Conservation (phyloP, 2,113 vertebrate genomes). For the Fregata magnificens region DNA sequence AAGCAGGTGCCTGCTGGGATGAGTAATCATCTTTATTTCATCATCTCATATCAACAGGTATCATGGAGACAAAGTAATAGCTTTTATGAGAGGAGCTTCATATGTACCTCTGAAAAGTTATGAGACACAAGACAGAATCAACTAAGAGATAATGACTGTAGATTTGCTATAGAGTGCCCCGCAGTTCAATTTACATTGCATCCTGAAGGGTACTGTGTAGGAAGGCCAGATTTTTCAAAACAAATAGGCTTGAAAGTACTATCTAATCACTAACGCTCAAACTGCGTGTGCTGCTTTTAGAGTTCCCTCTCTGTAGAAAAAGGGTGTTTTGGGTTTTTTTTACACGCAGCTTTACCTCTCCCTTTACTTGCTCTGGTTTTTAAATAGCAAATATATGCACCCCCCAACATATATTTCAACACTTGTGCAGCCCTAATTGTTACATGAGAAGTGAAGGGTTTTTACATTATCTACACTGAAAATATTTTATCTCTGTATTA, state of each 20-base stretch:
- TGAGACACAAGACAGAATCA: slow-evolving; percentile 50
- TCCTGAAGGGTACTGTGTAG: slow-evolving; percentile 42
- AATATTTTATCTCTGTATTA: neutral
- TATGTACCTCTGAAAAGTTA: slow-evolving; percentile 47
- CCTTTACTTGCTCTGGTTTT: neutral
- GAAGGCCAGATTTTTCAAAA: slow-evolving; percentile 55
- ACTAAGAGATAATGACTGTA: slow-evolving; percentile 51
- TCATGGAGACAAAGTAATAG: slow-evolving; percentile 56
- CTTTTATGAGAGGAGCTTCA: slow-evolving; percentile 42
- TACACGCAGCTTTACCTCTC: neutral
- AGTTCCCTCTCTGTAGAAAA: neutral
- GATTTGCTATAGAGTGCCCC: slow-evolving; percentile 19
- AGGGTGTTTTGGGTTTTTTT: neutral
- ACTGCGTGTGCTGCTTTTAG: neutral
- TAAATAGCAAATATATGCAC: neutral
- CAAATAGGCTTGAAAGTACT: slow-evolving; percentile 37
- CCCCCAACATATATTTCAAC: neutral
- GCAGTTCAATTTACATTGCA: slow-evolving; percentile 64
- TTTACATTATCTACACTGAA: neutral
- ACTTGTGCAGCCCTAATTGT: neutral
- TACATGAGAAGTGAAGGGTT: neutral
- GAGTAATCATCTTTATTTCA: slow-evolving; percentile 65
- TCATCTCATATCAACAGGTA: slow-evolving; percentile 54
- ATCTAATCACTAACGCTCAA: slow-evolving; percentile 35
- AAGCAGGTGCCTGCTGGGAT: slow-evolving; percentile 53